Evolutionary conservation across 2,113 vertebrate species (phyloP).

Genomic region (Corythornis madagascariensis): DNA sequence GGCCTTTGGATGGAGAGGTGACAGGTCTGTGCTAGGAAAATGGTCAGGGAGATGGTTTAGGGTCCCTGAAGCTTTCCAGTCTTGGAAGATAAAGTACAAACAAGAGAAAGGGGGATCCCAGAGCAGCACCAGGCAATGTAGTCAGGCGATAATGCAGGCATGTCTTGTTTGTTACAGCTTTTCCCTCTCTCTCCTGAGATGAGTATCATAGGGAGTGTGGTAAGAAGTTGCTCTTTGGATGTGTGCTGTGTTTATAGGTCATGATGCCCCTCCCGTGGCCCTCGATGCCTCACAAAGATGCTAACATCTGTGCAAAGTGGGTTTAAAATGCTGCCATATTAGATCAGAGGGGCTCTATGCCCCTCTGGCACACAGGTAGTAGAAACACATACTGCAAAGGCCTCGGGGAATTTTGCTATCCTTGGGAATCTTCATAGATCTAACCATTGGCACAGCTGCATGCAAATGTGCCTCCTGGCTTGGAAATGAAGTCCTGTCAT

Average conservation of each 20-base stretch:
- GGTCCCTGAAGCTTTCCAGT: not conserved
- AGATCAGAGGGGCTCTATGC: not conserved
- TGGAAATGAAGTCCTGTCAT: not conserved
- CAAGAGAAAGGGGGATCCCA: not conserved
- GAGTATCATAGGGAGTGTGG: not conserved
- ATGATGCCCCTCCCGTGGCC: not conserved
- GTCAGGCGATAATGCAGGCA: not conserved
- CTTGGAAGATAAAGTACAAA: not conserved
- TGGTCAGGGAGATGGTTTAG: not conserved
- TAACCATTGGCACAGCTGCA: accelerated
- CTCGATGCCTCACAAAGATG: not conserved
- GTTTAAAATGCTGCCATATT: not conserved
- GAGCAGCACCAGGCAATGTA: not conserved
- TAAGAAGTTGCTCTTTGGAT: not conserved
- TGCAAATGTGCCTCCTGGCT: not conserved
- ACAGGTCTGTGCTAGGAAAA: not conserved
- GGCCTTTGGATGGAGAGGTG: not conserved
- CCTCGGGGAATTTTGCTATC: not conserved
- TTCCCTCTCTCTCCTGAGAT: not conserved
- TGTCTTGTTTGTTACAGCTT: not conserved
- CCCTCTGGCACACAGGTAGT: not conserved
- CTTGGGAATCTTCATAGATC: not conserved
- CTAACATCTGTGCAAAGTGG: not conserved
- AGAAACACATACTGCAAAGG: not conserved
- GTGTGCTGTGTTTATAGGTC: not conserved